Conservation (phyloP, 1,140 invertebrate genomes). For the Macrostomum lignano region DNA sequence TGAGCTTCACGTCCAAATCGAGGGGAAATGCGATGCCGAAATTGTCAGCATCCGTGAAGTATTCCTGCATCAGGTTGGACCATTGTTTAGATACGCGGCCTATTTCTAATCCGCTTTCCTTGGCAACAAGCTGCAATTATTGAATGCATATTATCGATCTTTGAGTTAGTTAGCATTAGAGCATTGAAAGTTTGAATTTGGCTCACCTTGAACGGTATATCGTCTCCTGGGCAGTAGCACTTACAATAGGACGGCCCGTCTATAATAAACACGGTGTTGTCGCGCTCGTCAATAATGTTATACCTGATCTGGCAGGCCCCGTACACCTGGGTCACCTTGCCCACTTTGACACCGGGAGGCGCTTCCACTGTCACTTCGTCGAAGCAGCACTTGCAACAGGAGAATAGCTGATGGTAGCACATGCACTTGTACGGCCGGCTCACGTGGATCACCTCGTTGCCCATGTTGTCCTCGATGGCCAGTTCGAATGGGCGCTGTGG, state of each 20-base stretch:
- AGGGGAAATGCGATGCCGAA: slow-evolving; percentile 12
- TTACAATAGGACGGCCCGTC: slow-evolving; percentile 1
- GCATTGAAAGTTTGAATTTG: no score
- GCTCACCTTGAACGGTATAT: neutral
- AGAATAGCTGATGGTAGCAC: slow-evolving; percentile 29
- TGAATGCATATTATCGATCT: no score
- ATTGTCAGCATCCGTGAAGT: slow-evolving; percentile 15
- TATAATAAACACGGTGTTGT: neutral
- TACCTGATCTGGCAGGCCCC: neutral
- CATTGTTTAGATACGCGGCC: slow-evolving; percentile 16
- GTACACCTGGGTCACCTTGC: slow-evolving; percentile 7
- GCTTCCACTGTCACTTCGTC: slow-evolving; percentile 8
- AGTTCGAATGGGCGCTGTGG: slow-evolving; percentile 50
- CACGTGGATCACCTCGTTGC: slow-evolving; percentile 46
- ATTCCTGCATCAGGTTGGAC: slow-evolving; percentile 11
- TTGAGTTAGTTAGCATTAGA: no score
- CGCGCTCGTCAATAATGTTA: neutral
- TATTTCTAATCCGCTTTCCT: slow-evolving; percentile 8
- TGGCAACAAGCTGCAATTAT: slow-evolving; percentile 9
- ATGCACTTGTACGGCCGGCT: slow-evolving; percentile 44
- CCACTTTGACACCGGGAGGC: slow-evolving; percentile 7
- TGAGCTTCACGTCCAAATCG: slow-evolving; percentile 13
- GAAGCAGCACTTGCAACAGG: slow-evolving; percentile 6
- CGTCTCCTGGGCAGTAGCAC: slow-evolving; percentile 4
- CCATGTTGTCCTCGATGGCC: slow-evolving; percentile 46